Evolutionary conservation across 2,113 vertebrate genomes (phyloP).

Genomic region (Cettia cetti): DNA sequence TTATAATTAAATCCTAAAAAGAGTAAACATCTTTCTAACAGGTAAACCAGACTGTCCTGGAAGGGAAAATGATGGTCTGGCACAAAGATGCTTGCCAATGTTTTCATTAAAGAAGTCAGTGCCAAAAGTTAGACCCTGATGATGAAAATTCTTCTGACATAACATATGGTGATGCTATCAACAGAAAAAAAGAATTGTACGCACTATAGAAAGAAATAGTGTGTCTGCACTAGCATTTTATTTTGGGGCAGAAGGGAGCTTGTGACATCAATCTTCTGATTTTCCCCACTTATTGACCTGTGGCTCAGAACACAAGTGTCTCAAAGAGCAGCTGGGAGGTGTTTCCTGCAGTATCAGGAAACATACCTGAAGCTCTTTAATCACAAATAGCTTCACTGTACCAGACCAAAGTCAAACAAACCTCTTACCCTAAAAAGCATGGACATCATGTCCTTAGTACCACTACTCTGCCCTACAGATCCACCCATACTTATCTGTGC

Average conservation of each 20-base stretch:
- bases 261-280: background rate
- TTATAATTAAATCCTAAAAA: background rate
- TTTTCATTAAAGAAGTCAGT: background rate
- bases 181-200: background rate
- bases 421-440: fast-evolving
- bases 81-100: background rate
- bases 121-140: background rate
- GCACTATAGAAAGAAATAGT: background rate
- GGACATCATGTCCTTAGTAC: background rate
- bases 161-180: background rate
- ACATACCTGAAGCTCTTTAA: background rate
- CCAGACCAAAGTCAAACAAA: background rate
- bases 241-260: background rate
- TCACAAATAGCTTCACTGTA: background rate
- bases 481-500: fast-evolving
- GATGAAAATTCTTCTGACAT: background rate
- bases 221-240: background rate
- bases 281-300: background rate
- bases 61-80: background rate
- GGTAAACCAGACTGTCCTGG: background rate
- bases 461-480: background rate
- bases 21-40: background rate
- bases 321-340: background rate
- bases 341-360: background rate
- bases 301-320: background rate